phyloP scores from a whole-genome alignment of 2,888 invertebrate genomes.

The Eudemis profundana region DNA sequence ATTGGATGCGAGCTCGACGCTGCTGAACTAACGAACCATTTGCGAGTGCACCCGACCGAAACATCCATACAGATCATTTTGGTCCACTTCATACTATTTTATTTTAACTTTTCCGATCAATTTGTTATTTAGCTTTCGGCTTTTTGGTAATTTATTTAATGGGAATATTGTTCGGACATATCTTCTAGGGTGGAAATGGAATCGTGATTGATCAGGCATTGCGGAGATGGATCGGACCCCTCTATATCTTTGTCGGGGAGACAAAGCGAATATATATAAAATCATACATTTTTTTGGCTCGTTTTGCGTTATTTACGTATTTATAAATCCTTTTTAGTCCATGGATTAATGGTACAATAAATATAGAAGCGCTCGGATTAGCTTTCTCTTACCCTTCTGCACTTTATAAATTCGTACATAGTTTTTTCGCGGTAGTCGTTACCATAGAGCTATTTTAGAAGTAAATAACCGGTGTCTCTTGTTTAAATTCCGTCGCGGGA shows the following conservation, averaged over 20 bases:
- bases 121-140: constrained; percentile 7
- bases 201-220: constrained; percentile 39
- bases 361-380: no score
- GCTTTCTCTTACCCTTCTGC: background rate
- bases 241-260: constrained; percentile 18
- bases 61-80: constrained; percentile 70
- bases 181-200: constrained; percentile 21
- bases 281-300: background rate
- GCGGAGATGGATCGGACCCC: constrained; percentile 32
- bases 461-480: constrained; percentile 44
- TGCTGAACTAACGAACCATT: constrained; percentile 79
- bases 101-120: constrained; percentile 46
- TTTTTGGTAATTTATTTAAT: constrained; percentile 9
- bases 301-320: background rate
- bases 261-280: background rate
- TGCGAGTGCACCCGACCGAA: constrained; percentile 67
- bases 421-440: constrained; percentile 2
- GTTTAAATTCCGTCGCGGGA: constrained; percentile 68
- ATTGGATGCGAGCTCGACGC: constrained; percentile 67
- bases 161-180: constrained; percentile 19
- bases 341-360: background rate
- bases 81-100: constrained; percentile 59
- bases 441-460: constrained; percentile 36
- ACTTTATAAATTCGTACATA: background rate
- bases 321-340: background rate